phyloP scores from a whole-genome alignment of 1,140 invertebrate species.

The Dryas iulia region DNA sequence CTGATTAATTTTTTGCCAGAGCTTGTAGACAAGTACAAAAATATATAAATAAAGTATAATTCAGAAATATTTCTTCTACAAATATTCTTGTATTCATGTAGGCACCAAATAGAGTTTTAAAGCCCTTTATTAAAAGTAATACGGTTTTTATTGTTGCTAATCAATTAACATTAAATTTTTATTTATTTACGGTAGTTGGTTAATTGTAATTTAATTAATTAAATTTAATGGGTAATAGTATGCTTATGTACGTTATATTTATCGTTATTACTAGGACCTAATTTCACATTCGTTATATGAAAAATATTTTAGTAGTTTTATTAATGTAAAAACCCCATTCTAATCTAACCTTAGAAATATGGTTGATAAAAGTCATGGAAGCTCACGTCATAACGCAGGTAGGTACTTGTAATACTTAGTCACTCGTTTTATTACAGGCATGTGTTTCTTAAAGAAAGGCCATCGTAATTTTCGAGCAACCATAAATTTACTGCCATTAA shows the following conservation, averaged over 20 bases:
- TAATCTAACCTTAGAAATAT: neutral
- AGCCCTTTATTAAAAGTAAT: too few species aligned
- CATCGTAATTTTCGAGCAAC: constrained; percentile 36
- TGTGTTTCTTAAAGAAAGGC: constrained; percentile 22
- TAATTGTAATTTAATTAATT: too few species aligned
- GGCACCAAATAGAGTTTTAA: too few species aligned
- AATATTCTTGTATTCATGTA: neutral
- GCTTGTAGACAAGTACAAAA: too few species aligned
- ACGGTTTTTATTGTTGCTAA: too few species aligned
- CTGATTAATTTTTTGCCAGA: too few species aligned
- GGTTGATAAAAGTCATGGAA: neutral
- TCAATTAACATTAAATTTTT: too few species aligned
- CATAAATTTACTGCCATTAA: constrained; percentile 63
- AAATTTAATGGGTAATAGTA: neutral
- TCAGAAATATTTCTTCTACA: too few species aligned
- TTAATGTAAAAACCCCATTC: neutral
- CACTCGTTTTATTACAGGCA: neutral
- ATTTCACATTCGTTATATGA: neutral
- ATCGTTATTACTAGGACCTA: neutral
- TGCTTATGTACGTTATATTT: neutral
- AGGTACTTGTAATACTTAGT: constrained; percentile 4
- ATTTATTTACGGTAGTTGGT: too few species aligned
- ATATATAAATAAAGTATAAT: too few species aligned
- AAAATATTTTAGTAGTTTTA: neutral
- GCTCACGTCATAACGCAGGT: neutral